These are phyloP conservation scores for Monopis laevigella DNA, from an alignment of 2,888 invertebrate genomes.

Conservation along the genomic window DNA sequence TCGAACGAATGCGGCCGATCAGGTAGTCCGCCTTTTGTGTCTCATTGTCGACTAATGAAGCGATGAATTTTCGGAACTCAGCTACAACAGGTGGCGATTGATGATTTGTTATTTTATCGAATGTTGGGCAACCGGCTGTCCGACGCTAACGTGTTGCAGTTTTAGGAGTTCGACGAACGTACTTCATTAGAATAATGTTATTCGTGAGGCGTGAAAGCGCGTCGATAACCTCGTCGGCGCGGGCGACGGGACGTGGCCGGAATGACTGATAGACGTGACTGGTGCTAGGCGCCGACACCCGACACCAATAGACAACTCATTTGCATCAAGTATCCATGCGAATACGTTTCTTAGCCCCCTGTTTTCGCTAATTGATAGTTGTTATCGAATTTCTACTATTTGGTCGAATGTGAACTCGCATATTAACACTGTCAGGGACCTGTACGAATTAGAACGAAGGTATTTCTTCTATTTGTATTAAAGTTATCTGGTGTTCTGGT, in stretches of 20 bases:
- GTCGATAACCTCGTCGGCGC: slow-evolving; percentile 47
- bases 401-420: too few species aligned
- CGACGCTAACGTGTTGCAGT: too few species aligned
- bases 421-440: too few species aligned
- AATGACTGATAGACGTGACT: slow-evolving; percentile 26
- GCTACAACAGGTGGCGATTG: slow-evolving; percentile 41
- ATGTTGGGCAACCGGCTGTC: too few species aligned
- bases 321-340: slow-evolving; percentile 28
- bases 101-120: too few species aligned
- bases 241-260: slow-evolving; percentile 40
- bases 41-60: slow-evolving; percentile 52
- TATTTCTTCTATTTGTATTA: too few species aligned
- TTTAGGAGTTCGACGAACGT: slow-evolving; percentile 56
- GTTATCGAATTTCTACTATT: too few species aligned
- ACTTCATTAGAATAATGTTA: slow-evolving; percentile 57
- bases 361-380: too few species aligned
- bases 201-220: slow-evolving; percentile 58
- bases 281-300: slow-evolving; percentile 17
- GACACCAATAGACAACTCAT: slow-evolving; percentile 23
- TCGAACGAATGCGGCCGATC: slow-evolving; percentile 28
- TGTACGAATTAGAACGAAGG: too few species aligned
- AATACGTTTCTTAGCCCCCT: slow-evolving; percentile 24
- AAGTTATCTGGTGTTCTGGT: too few species aligned
- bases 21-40: slow-evolving; percentile 43
- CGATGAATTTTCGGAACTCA: slow-evolving; percentile 34